phyloP scores from a whole-genome alignment of 2,113 vertebrate genomes.

The Melospiza melodia region DNA sequence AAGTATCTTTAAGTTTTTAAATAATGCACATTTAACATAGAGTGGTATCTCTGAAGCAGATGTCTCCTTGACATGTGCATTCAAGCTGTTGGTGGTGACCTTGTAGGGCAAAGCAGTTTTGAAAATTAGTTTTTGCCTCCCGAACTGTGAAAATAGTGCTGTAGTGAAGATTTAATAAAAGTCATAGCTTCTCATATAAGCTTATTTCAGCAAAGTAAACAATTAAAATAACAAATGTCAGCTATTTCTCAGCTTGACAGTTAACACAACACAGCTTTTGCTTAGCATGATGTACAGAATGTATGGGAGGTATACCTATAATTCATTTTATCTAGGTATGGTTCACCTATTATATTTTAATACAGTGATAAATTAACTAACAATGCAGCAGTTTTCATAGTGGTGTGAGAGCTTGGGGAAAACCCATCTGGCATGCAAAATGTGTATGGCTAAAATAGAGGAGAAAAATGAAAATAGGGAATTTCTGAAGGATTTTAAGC shows the following conservation, averaged over 20 bases:
- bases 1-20: constrained; percentile 71
- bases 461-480: constrained; percentile 35
- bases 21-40: constrained; percentile 71
- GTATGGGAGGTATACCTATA: constrained; percentile 65
- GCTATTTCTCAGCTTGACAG: constrained; percentile 80
- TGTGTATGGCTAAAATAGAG: constrained; percentile 31
- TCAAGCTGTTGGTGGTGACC: constrained; percentile 79
- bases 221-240: constrained; percentile 87
- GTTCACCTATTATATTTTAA: constrained; percentile 70
- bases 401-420: constrained; percentile 67
- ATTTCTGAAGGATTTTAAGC: constrained; percentile 58
- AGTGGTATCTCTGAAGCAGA: constrained; percentile 72
- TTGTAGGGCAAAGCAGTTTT: constrained; percentile 79
- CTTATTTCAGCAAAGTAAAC: constrained; percentile 84
- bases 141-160: constrained; percentile 80
- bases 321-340: constrained; percentile 68
- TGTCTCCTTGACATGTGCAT: constrained; percentile 80
- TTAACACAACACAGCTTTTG: constrained; percentile 77
- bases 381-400: constrained; percentile 71
- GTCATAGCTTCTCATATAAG: constrained; percentile 67
- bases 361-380: constrained; percentile 75
- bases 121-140: constrained; percentile 78
- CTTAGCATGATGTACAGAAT: constrained; percentile 73
- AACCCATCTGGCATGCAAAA: constrained; percentile 65
- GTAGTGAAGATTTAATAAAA: constrained; percentile 78